These are phyloP conservation scores for Schizopygopsis pylzovi DNA, from an alignment of 2,797 vertebrate genomes.

Conservation along the genomic window DNA sequence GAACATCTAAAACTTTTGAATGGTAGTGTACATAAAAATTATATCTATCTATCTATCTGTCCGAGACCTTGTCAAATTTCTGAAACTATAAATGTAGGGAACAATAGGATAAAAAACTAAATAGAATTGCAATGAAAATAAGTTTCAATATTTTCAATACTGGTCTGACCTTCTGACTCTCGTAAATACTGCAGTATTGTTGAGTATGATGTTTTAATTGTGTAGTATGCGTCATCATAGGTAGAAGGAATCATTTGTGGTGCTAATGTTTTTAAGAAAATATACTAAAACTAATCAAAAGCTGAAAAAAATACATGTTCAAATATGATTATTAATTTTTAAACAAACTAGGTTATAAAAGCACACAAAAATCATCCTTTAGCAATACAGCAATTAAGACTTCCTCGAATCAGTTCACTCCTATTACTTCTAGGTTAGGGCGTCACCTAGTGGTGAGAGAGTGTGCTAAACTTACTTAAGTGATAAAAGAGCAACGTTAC, in stretches of 20 bases:
- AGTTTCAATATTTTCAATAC: background rate
- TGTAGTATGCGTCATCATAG: background rate
- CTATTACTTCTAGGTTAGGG: background rate
- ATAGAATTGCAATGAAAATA: background rate
- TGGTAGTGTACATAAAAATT: background rate
- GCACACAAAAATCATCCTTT: background rate
- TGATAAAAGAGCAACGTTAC: conserved; percentile 69
- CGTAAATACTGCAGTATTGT: background rate
- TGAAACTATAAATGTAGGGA: background rate
- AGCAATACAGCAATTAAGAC: background rate
- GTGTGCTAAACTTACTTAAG: background rate
- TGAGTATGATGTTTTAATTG: background rate
- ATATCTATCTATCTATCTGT: no score
- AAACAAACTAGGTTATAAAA: background rate
- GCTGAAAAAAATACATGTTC: background rate
- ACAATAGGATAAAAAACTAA: background rate
- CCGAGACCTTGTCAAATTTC: background rate
- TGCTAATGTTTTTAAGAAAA: background rate
- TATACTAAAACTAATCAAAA: background rate
- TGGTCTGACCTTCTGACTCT: background rate
- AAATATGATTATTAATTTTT: no score
- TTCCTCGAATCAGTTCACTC: background rate
- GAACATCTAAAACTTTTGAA: background rate
- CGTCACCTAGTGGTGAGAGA: conserved; percentile 18
- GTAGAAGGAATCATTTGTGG: background rate